phyloP scores from a whole-genome alignment of 2,888 invertebrate genomes.

The Psylliodes chrysocephalus region DNA sequence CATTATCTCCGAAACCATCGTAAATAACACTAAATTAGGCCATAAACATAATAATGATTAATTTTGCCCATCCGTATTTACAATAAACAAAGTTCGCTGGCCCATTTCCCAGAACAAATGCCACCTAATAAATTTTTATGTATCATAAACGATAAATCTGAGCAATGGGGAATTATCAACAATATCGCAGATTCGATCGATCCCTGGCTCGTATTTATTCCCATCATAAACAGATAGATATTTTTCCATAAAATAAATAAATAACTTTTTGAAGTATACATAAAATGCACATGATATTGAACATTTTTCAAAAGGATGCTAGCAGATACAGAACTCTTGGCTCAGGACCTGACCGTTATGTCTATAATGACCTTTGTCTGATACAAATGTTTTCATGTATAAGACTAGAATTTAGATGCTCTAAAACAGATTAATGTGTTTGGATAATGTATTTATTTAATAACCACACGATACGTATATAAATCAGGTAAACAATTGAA shows the following conservation, averaged over 20 bases:
- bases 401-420: too few species aligned
- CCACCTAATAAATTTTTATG: constrained; percentile 30
- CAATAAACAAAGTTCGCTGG: constrained; percentile 28
- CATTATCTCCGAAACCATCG: constrained; percentile 23
- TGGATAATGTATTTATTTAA: too few species aligned
- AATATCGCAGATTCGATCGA: constrained; percentile 34
- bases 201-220: constrained; percentile 31
- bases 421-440: too few species aligned
- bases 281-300: constrained; percentile 40
- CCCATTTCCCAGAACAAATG: constrained; percentile 28
- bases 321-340: neutral
- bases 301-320: constrained; percentile 19
- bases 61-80: constrained; percentile 27
- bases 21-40: constrained; percentile 29
- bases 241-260: constrained; percentile 43
- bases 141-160: constrained; percentile 38
- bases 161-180: constrained; percentile 39
- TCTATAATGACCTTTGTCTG: neutral
- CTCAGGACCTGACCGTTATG: neutral
- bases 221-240: constrained; percentile 43
- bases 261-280: constrained; percentile 36
- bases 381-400: too few species aligned
- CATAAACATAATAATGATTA: constrained; percentile 34
- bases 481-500: too few species aligned
- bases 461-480: too few species aligned